phyloP scores from a whole-genome alignment of 2,888 invertebrate species.

The Spodoptera littoralis region DNA sequence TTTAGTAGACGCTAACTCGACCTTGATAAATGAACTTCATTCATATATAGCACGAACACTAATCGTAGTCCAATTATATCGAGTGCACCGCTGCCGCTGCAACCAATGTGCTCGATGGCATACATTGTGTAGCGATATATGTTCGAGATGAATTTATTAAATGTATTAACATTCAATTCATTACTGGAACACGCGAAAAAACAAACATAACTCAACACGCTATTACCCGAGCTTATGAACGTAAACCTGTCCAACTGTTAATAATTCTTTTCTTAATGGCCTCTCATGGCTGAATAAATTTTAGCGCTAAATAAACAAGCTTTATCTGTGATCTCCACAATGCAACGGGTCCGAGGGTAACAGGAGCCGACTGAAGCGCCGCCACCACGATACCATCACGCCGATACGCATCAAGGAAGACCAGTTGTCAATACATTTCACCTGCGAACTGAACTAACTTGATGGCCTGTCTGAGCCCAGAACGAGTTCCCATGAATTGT shows the following conservation, averaged over 20 bases:
- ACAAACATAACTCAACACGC: constrained; percentile 73
- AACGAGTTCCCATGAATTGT: constrained; percentile 86
- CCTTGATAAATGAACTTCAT: constrained; percentile 82
- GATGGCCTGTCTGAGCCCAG: constrained; percentile 80
- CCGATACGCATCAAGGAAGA: constrained; percentile 88
- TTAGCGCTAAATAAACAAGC: constrained; percentile 86
- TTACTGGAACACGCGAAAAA: constrained; percentile 75
- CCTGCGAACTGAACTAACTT: constrained; percentile 79
- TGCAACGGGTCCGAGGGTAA: constrained; percentile 80
- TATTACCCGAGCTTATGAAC: constrained; percentile 77
- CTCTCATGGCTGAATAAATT: constrained; percentile 83
- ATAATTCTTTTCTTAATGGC: constrained; percentile 84
- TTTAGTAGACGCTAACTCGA: constrained; percentile 74
- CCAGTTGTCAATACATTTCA: constrained; percentile 88
- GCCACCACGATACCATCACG: constrained; percentile 85
- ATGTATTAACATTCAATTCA: constrained; percentile 78
- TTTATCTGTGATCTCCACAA: constrained; percentile 85
- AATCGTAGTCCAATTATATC: constrained; percentile 65
- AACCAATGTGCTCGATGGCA: constrained; percentile 23
- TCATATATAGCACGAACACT: constrained; percentile 65
- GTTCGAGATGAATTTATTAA: constrained; percentile 70
- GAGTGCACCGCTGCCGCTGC: constrained; percentile 26
- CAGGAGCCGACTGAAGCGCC: constrained; percentile 86
- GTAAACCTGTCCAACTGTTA: constrained; percentile 80
- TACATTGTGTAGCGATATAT: constrained; percentile 53